Evolutionary conservation across 2,797 vertebrate species (phyloP).

Genomic region (Malacoraja senta): DNA sequence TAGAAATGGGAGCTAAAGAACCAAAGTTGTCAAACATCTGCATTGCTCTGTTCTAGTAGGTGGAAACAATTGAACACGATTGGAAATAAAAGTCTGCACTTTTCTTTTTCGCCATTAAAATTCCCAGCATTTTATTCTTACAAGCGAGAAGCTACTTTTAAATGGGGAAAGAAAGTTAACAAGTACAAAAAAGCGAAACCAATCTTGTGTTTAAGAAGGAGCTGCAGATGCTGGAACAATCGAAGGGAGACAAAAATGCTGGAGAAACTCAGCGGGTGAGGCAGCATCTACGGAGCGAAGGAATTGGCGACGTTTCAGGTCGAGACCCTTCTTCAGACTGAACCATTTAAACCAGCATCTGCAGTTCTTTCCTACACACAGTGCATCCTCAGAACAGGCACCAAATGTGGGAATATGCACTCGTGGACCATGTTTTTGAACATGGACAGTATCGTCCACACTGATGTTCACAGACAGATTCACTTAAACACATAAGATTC

Average conservation of each 20-base stretch:
- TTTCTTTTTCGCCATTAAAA: neutral
- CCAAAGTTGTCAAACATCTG: neutral
- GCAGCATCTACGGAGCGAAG: no score
- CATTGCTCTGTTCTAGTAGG: no score
- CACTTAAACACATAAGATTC: neutral
- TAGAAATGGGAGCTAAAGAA: neutral
- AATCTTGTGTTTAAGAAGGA: neutral
- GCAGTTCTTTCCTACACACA: no score
- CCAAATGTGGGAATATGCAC: neutral
- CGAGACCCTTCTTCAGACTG: no score
- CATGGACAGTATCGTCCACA: neutral
- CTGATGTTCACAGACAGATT: neutral
- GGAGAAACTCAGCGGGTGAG: no score
- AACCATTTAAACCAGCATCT: no score
- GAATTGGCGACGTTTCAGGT: no score
- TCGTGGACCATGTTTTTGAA: neutral
- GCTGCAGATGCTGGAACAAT: no score
- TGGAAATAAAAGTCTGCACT: neutral
- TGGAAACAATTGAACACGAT: neutral
- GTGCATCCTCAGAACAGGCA: neutral
- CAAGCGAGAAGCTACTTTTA: neutral
- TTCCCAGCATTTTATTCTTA: neutral
- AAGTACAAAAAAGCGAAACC: neutral
- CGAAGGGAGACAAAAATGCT: no score
- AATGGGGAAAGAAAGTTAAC: neutral